Base-by-base conservation (phyloP, 2,113 vertebrate genomes). In the Sus scrofa region DNA sequence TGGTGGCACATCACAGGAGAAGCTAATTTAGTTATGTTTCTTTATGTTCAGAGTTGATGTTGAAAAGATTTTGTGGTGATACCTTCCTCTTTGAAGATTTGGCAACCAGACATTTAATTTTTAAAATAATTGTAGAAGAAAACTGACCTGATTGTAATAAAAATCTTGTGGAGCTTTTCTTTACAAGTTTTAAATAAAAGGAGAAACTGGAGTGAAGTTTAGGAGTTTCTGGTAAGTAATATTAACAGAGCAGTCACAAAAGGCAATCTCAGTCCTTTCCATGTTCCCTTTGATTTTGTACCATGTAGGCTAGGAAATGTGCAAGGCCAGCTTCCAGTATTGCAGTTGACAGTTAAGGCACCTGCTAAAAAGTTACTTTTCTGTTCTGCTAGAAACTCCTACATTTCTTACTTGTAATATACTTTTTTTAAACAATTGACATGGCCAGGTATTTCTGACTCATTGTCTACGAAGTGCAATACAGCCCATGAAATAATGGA, bases 371-470 rank as follows among this genome's bases (percentile, higher is more conserved):
- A 89, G 52, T 81, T 27, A 58, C 58, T 90, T 83, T 22, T 44
- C 82, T 22, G 34, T 91, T 95, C 68, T 91, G 20, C 20, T 82
- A 74, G 60, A 68, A 88, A 93, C 16, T 34, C 44, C 50, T 71
- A 8, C 54, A 62, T 54, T 90, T 32, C 24, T 67, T 56, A 77
- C 63, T 73, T 95, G 74, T 62, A 90, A 14, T 62, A 75, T 34
- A 58, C 60, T 88, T 26, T 27, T 58, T 95, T 81, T 67, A 10
- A 90, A 37, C 70, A 52, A 32, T 44, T 82, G 58, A 91, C 77
- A 85, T 78, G 79, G 56, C 39, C 39, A 81, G 39, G 37, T 91
- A 54, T 89, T 95, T 97, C 77, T 62, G 83, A 94, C 52, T 88
- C 56, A 88, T 37, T 89, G 30, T 79, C 71, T 92, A 52, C 34